Conservation (phyloP, 2,888 invertebrate genomes). For the Acanthosoma haemorrhoidale region DNA sequence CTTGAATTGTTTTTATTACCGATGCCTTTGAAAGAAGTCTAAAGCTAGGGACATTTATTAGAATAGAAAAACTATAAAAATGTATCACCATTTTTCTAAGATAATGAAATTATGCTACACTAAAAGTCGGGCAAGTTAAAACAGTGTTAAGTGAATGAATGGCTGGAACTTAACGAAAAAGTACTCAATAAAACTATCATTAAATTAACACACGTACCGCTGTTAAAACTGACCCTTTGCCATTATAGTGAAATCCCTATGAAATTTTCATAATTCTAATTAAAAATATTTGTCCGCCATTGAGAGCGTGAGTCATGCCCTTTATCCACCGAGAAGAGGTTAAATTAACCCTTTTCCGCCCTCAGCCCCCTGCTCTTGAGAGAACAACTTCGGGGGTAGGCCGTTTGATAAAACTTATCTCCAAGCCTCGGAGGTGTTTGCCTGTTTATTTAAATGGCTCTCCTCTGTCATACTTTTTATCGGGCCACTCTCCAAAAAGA, state of each 20-base stretch:
- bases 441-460: not conserved
- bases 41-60: too few species aligned
- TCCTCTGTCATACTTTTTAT: conserved; percentile 12
- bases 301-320: not conserved
- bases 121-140: too few species aligned
- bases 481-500: not conserved
- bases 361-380: not conserved
- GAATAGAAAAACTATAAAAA: too few species aligned
- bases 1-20: too few species aligned
- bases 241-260: not conserved
- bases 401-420: conserved; percentile 14
- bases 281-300: not conserved
- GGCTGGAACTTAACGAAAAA: too few species aligned
- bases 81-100: too few species aligned
- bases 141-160: too few species aligned
- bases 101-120: too few species aligned
- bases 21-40: too few species aligned
- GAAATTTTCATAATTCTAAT: not conserved
- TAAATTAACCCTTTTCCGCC: not conserved
- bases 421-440: not conserved
- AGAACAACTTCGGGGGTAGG: not conserved
- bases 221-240: too few species aligned
- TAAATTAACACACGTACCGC: too few species aligned
- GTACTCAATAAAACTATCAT: too few species aligned
- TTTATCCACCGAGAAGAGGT: not conserved